Percentiles rank a stretch among this genome's conserved stretches.
These are phyloP conservation scores for Anarhynchus alexandrinus DNA, from an alignment of 2,113 vertebrate species.

Conservation along the genomic window DNA sequence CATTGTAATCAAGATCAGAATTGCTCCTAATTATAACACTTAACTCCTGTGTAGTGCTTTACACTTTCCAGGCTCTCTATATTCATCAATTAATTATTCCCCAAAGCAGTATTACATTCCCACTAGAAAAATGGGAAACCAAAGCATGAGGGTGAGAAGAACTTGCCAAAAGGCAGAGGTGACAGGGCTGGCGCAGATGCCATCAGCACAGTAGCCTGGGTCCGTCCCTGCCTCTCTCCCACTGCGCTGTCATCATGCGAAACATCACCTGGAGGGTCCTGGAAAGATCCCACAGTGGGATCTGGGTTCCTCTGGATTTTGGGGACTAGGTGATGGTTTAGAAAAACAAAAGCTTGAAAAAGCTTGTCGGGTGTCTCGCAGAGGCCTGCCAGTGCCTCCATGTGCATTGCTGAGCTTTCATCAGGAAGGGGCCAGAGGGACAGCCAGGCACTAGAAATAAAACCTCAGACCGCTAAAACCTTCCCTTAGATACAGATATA, in stretches of 20 bases:
- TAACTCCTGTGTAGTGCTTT: constrained; percentile 49
- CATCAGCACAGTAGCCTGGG: rapidly evolving
- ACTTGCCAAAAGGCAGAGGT: not conserved
- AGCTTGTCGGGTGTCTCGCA: not conserved
- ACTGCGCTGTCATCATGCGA: too few species aligned
- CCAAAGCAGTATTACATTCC: not conserved
- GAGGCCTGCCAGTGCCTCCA: not conserved
- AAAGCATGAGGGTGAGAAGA: not conserved
- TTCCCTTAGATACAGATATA: not conserved
- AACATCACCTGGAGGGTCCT: not conserved
- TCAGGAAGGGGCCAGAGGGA: not conserved
- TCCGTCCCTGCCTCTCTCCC: not conserved
- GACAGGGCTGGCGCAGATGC: not conserved
- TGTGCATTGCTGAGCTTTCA: not conserved
- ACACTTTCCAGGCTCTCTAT: constrained; percentile 34
- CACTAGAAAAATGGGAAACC: not conserved
- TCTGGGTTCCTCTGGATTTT: not conserved
- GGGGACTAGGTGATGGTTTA: not conserved
- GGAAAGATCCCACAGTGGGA: not conserved
- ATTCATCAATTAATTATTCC: constrained; percentile 43
- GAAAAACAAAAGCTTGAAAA: not conserved
- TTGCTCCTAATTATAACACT: constrained; percentile 55
- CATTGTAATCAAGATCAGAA: constrained; percentile 58
- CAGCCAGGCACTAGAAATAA: not conserved
- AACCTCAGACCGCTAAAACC: not conserved